Evolutionary conservation across 2,113 vertebrate genomes (phyloP).

Genomic region (Hypanus sabinus): DNA sequence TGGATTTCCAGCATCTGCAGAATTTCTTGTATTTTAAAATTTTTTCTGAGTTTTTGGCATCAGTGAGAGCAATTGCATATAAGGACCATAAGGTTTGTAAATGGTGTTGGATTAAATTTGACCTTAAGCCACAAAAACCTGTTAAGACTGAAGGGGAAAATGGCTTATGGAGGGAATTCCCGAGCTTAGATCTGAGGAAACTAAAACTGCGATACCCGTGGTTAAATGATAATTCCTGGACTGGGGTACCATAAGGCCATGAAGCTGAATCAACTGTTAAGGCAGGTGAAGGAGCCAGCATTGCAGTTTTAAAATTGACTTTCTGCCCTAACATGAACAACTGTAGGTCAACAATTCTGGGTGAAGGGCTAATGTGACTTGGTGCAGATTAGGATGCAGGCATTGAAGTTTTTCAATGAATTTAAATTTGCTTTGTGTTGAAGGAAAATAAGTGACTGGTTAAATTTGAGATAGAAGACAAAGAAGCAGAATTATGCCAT

Average conservation of each 20-base stretch:
- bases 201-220: background rate
- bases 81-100: too few species aligned
- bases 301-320: background rate
- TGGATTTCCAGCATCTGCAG: too few species aligned
- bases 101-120: too few species aligned
- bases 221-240: background rate
- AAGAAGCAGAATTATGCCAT: too few species aligned
- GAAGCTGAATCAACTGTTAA: background rate
- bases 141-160: too few species aligned
- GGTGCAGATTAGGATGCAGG: background rate
- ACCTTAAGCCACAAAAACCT: too few species aligned
- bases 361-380: background rate
- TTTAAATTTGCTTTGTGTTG: background rate
- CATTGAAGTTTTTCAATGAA: background rate
- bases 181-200: background rate
- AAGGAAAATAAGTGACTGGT: background rate
- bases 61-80: too few species aligned
- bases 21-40: too few species aligned
- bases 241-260: background rate
- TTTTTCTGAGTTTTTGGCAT: too few species aligned
- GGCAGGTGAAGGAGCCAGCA: background rate
- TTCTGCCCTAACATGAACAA: background rate
- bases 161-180: background rate
- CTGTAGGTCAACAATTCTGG: background rate
- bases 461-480: background rate